phyloP scores from a whole-genome alignment of 2,888 invertebrate species.

The Nezara viridula region DNA sequence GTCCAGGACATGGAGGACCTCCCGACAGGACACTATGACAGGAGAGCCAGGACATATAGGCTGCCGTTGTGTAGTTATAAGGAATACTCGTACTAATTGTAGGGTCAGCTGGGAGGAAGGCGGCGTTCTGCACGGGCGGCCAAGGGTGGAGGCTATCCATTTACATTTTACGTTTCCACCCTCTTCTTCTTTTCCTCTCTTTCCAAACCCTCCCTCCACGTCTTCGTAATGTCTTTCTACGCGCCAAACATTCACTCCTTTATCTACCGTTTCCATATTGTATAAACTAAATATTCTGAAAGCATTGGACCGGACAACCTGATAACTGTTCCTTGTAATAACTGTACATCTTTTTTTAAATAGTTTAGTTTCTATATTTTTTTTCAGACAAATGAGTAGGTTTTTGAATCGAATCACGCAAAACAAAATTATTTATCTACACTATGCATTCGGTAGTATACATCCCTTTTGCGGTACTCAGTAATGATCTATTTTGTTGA shows the following conservation, averaged over 20 bases:
- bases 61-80: conserved; percentile 29
- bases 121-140: conserved; percentile 61
- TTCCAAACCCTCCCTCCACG: background rate
- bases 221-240: conserved; percentile 4
- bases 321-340: background rate
- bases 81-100: background rate
- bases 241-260: background rate
- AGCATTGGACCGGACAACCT: background rate
- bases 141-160: conserved; percentile 61
- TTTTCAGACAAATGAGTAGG: no score
- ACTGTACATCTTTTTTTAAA: no score
- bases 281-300: background rate
- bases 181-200: conserved; percentile 52
- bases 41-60: background rate
- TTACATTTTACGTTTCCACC: conserved; percentile 58
- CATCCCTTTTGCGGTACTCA: no score
- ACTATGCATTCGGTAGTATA: no score
- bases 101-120: conserved; percentile 59
- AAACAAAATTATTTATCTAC: no score
- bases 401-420: no score
- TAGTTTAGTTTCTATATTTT: no score
- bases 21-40: background rate
- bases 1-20: background rate
- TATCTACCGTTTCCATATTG: background rate
- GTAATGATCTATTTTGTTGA: no score